Evolutionary conservation across 2,888 invertebrate species (phyloP).

Genomic region (Oeneis ivallda): DNA sequence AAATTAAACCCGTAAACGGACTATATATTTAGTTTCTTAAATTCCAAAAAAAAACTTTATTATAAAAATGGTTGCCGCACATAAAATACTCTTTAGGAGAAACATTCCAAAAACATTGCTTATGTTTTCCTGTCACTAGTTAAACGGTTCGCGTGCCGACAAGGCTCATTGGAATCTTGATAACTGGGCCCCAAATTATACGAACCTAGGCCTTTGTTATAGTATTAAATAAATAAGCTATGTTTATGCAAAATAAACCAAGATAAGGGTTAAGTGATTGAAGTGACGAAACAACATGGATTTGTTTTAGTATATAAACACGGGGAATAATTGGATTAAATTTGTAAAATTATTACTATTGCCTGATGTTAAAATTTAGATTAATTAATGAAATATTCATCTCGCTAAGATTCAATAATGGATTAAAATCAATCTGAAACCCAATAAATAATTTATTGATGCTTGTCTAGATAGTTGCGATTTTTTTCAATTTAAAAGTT

Average conservation of each 20-base stretch:
- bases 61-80: conserved; percentile 11
- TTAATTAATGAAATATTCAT: conserved; percentile 6
- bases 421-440: neutral
- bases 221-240: conserved; percentile 41
- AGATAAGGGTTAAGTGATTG: conserved; percentile 35
- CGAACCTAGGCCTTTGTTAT: conserved; percentile 44
- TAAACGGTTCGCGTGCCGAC: conserved; percentile 68
- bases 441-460: neutral
- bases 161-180: conserved; percentile 64
- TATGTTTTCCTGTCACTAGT: conserved; percentile 64
- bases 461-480: too few relatives aligned
- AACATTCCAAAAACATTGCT: conserved; percentile 50
- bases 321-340: conserved; percentile 34
- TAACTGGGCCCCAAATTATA: conserved; percentile 69
- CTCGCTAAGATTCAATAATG: neutral
- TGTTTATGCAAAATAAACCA: conserved; percentile 39
- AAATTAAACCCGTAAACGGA: too few relatives aligned
- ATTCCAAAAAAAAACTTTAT: conserved; percentile 14
- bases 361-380: conserved; percentile 4
- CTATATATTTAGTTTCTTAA: too few relatives aligned
- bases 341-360: conserved; percentile 3
- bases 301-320: conserved; percentile 32
- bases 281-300: conserved; percentile 34
- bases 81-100: conserved; percentile 22
- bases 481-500: too few relatives aligned